Evolutionary conservation across 2,113 vertebrate species (phyloP).

Genomic region (Globicephala melas): DNA sequence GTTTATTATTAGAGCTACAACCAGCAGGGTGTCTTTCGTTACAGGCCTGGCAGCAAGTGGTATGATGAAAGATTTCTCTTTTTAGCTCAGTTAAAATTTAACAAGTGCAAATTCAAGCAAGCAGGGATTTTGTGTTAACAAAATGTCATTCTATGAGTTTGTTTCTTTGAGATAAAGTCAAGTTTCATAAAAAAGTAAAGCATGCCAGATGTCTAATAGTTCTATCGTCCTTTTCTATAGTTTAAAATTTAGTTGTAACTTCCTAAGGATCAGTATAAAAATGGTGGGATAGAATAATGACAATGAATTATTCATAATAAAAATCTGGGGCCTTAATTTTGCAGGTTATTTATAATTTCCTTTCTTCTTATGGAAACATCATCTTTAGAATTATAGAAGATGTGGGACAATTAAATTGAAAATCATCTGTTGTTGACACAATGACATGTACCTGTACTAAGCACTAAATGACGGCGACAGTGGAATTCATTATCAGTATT

Average conservation of each 20-base stretch:
- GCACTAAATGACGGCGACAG: fast-evolving
- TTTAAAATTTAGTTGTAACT: not conserved
- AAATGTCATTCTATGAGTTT: not conserved
- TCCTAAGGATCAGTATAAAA: not conserved
- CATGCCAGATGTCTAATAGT: not conserved
- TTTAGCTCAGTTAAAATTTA: slow-evolving; percentile 6
- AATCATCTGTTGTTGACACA: not conserved
- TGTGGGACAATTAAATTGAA: not conserved
- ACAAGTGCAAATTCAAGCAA: not conserved
- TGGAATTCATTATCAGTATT: not conserved
- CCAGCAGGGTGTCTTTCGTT: not conserved
- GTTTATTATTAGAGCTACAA: slow-evolving; percentile 36
- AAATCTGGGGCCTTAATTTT: not conserved
- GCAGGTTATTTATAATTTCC: not conserved
- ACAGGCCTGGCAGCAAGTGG: not conserved
- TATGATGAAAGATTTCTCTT: not conserved
- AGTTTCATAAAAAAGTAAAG: not conserved
- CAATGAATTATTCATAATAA: not conserved
- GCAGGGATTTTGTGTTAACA: not conserved
- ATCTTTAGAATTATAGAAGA: not conserved
- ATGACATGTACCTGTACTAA: fast-evolving
- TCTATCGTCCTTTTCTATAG: not conserved
- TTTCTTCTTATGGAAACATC: not conserved
- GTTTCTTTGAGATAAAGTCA: not conserved
- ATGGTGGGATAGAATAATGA: not conserved